A percentile compares a stretch with the other conserved stretches of the same genome.
These are phyloP conservation scores for Graphium colonna DNA, from an alignment of 2,888 invertebrate genomes.

Conservation along the genomic window DNA sequence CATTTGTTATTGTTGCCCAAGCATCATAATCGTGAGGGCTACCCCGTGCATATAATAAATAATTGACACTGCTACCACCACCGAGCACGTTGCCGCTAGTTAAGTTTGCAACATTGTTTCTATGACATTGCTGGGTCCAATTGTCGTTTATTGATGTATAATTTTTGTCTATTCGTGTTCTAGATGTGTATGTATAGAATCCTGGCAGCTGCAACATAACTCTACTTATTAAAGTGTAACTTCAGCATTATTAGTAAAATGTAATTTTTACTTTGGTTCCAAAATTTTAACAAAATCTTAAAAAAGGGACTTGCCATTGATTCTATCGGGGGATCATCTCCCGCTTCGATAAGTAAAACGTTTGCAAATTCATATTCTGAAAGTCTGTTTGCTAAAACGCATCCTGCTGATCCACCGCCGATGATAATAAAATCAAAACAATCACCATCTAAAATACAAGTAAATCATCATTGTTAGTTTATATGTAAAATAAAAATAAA, in stretches of 20 bases:
- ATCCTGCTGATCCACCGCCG: conserved; percentile 42
- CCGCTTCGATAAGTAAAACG: conserved; percentile 36
- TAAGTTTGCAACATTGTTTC: conserved; percentile 19
- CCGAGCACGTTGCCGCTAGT: conserved; percentile 33
- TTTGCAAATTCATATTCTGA: not conserved
- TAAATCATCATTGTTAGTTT: too few relatives aligned
- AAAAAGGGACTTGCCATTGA: conserved; percentile 28
- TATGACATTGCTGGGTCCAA: conserved; percentile 29
- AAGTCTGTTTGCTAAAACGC: conserved; percentile 26
- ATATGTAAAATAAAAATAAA: too few relatives aligned
- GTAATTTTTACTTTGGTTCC: not conserved
- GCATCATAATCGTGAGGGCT: conserved; percentile 30
- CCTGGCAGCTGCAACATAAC: not conserved
- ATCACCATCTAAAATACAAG: conserved; percentile 9
- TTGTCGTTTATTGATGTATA: conserved; percentile 33
- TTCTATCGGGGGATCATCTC: conserved; percentile 33
- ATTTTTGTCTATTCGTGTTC: conserved; percentile 32
- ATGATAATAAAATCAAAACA: conserved; percentile 40
- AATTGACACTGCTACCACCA: conserved; percentile 32
- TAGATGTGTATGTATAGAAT: conserved; percentile 27
- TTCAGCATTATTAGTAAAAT: too few relatives aligned
- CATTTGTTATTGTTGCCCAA: conserved; percentile 33
- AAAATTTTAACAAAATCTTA: not conserved
- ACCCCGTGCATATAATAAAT: conserved; percentile 33
- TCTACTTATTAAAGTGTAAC: not conserved